Conservation (phyloP, 2,888 invertebrate species). For the Drosophila emarginata region DNA sequence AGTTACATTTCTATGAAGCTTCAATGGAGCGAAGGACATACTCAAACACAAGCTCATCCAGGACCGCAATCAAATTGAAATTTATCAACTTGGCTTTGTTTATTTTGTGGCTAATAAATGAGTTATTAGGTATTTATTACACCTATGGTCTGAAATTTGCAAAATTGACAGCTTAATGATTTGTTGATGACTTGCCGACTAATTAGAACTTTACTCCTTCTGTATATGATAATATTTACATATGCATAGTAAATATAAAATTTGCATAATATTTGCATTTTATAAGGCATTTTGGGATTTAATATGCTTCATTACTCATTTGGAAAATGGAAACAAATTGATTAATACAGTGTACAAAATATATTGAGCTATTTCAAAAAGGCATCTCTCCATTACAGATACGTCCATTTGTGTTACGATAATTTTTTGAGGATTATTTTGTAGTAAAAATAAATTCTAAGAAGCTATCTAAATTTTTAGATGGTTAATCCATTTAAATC, state of each 20-base stretch:
- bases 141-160: conserved; percentile 42
- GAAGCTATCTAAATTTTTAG: too few relatives aligned
- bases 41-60: conserved; percentile 2
- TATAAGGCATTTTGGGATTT: neutral
- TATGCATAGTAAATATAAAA: neutral
- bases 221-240: neutral
- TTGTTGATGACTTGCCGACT: conserved; percentile 56
- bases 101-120: conserved; percentile 49
- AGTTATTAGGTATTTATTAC: conserved; percentile 55
- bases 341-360: neutral
- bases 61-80: conserved; percentile 49
- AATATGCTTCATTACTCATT: neutral
- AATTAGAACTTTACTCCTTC: conserved; percentile 37
- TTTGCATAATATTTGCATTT: conserved; percentile 1
- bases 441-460: too few relatives aligned
- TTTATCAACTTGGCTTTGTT: conserved; percentile 40
- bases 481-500: too few relatives aligned
- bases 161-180: conserved; percentile 63
- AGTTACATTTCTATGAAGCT: neutral
- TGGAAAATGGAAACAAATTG: neutral
- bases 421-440: too few relatives aligned
- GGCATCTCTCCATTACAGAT: too few relatives aligned
- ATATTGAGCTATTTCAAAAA: neutral
- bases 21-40: conserved; percentile 7
- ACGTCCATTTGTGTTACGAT: too few relatives aligned